Base-by-base conservation (phyloP, 2,797 vertebrate species). In the Euphonia xanthogaster region DNA sequence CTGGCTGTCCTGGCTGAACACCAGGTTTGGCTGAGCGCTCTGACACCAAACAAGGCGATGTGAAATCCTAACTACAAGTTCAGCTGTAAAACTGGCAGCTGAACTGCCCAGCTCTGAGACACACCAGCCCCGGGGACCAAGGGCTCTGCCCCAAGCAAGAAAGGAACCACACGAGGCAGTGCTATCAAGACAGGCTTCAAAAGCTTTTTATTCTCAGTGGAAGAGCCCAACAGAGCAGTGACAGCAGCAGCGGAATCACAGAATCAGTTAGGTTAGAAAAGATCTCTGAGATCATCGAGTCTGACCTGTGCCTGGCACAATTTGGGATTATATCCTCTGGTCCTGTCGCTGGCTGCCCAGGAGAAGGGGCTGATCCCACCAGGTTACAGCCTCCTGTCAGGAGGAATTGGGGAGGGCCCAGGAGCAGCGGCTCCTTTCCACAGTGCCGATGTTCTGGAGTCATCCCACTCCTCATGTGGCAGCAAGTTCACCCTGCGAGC, bases 391-490 rank as follows among this genome's bases (percentile, higher is more conserved):
- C n/a, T 37, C 19, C 7, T 21, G 7, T 8, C 30, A 24, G 27
- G 25, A 1, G 20, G 39, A 1, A 12, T 1, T 10, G 2, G 7
- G 7, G 5, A 54, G 3, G 2, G 10, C 55, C 25, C 7, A 4
- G 33, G 9, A 9, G 5, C 57, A 22, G 14, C 1, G 16, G 6
- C 30, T 50, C 33, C 23, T 15, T 12, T 9, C 16, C 45, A 24
- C 8, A 5, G 24, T 22, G 2, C 62, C 4, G 2, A 10, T 28
- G 9, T 15, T 30, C 14, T 5, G 13, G 30, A 8, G 62, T 8
- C 14, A 1, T 11, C 16, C 31, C 33, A 0, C 27, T 48, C 23
- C 44, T 35, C 28, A 4, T 0, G 24, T 0, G 3, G 40, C 68
- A 28, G 5, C 21, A 13, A 42, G 2, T 6, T 23, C 37, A 37